phyloP scores from a whole-genome alignment of 1,140 invertebrate species.

The Agrypnia vestita region DNA sequence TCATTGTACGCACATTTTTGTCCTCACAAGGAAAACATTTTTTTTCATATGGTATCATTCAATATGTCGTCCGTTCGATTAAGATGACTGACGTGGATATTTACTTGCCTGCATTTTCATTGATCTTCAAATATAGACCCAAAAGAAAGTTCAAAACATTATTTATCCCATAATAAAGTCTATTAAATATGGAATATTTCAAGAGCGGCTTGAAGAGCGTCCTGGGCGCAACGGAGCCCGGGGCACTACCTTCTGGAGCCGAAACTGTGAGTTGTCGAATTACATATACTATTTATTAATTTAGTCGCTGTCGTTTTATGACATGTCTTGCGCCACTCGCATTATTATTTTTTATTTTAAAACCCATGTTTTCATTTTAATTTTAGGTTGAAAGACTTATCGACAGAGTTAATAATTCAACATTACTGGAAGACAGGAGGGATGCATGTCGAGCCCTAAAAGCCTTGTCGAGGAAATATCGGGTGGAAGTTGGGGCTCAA shows the following conservation, averaged over 20 bases:
- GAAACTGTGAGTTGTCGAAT: conserved; percentile 82
- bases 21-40: neutral
- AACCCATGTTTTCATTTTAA: conserved; percentile 20
- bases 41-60: conserved; percentile 29
- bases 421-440: conserved; percentile 92
- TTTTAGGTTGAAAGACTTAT: conserved; percentile 93
- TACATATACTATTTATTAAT: conserved; percentile 30
- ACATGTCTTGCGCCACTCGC: neutral
- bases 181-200: conserved; percentile 84
- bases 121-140: conserved; percentile 45
- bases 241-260: conserved; percentile 82
- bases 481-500: conserved; percentile 96
- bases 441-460: conserved; percentile 97
- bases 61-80: conserved; percentile 49
- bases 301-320: neutral
- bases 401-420: conserved; percentile 93
- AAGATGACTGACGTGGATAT: conserved; percentile 51
- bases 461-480: conserved; percentile 93
- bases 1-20: no score
- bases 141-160: conserved; percentile 41
- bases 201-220: conserved; percentile 92
- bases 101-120: conserved; percentile 28
- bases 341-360: neutral
- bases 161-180: neutral
- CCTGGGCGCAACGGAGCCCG: conserved; percentile 84